Evolutionary conservation across 2,113 vertebrate genomes (phyloP).

Genomic region (Clarias batrachus): DNA sequence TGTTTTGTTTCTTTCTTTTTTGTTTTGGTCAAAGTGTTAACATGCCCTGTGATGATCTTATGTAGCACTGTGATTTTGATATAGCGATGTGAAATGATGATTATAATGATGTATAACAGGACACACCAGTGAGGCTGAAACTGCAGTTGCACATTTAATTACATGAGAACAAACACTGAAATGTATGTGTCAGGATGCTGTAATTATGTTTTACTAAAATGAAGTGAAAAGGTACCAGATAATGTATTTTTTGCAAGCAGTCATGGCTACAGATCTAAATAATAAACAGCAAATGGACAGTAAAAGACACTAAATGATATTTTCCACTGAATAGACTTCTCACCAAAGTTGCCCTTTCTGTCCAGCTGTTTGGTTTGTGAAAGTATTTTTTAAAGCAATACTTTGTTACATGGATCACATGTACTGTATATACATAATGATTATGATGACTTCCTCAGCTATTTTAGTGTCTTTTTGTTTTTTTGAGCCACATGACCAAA

Average conservation of each 20-base stretch:
- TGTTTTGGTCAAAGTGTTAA: constrained; percentile 1
- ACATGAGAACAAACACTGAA: constrained; percentile 38
- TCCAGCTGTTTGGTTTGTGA: constrained; percentile 38
- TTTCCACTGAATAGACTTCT: constrained; percentile 20
- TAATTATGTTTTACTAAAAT: constrained; percentile 37
- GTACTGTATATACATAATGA: constrained; percentile 30
- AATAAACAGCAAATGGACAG: background rate
- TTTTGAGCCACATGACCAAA: constrained; percentile 45
- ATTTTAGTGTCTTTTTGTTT: background rate
- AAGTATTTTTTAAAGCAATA: background rate
- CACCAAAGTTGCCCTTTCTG: constrained; percentile 47
- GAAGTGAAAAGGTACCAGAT: constrained; percentile 20
- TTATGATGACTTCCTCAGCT: background rate
- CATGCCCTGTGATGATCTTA: constrained; percentile 10
- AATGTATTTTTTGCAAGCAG: background rate
- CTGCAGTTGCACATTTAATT: constrained; percentile 35
- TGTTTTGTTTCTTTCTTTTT: no score
- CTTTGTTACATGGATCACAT: constrained; percentile 37
- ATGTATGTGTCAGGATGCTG: constrained; percentile 28
- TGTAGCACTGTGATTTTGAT: constrained; percentile 42
- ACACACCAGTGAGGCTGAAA: constrained; percentile 20
- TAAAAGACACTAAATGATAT: constrained; percentile 12
- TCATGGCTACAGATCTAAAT: background rate
- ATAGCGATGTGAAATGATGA: constrained; percentile 1
- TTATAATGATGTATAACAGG: background rate